Conservation (phyloP, 2,888 invertebrate genomes). For the Lithodes maja region DNA sequence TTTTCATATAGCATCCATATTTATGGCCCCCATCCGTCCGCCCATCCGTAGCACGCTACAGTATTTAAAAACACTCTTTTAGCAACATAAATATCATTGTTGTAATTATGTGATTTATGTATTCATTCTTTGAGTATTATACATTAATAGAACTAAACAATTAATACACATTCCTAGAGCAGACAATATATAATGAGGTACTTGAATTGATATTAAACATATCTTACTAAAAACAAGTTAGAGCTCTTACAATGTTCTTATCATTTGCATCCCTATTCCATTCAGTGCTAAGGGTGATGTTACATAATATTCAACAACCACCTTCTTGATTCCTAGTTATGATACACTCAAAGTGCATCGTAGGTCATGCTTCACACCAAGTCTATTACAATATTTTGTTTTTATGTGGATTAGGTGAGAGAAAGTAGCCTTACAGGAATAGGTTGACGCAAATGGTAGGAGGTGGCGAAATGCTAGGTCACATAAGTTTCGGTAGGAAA, state of each 20-base stretch:
- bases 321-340: constrained; percentile 48
- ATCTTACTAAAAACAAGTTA: no score
- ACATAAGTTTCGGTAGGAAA: constrained; percentile 51
- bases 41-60: no score
- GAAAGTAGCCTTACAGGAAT: constrained; percentile 48
- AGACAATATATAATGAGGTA: no score
- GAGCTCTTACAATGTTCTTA: neutral
- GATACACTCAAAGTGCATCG: constrained; percentile 36
- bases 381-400: constrained; percentile 44
- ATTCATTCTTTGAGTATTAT: no score
- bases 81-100: no score
- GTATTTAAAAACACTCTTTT: no score
- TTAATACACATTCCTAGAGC: no score
- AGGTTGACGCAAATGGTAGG: constrained; percentile 50
- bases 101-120: no score
- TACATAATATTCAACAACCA: constrained; percentile 29
- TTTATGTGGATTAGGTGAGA: constrained; percentile 42
- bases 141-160: no score
- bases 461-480: constrained; percentile 21
- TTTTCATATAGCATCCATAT: no score
- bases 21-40: no score
- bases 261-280: constrained; percentile 6
- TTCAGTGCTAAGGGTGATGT: constrained; percentile 52
- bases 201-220: no score
- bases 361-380: constrained; percentile 46